Evolutionary conservation across 2,113 vertebrate species (phyloP), one percentile per base, ranked within the genome.

Genomic region (Puma concolor): DNA sequence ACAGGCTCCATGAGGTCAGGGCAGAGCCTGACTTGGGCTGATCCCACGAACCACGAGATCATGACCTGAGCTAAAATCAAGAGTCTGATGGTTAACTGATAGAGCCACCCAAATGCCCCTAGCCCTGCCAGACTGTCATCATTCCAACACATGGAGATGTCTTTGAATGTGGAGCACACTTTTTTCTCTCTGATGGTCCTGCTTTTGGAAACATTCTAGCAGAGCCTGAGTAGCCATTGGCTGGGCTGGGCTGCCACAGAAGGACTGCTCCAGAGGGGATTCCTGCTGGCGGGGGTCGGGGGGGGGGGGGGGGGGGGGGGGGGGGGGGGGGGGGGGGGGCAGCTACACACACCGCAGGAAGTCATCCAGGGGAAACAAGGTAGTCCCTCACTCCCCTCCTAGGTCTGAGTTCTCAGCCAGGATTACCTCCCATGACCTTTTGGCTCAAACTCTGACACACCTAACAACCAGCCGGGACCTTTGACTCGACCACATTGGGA

Each of bases 321-420:
- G 50, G 57, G 21, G 57, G 57, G 1, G 1, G 5, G 52, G 5
- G 31, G 31, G 60, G 6, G 38, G 54, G 7, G 44, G 50, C 25
- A 77, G 19, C 64, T 14, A 44, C 3, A 1, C 50, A 38, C 29
- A 67, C 8, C n/a, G 52, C 31, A 17, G 27, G 8, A 63, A n/a
- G 8, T 1, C 16, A 4, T 86, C 29, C 64, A 89, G 29, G 38
- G 72, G 13, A 88, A 84, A 50, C 21, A 23, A 23, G 4, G 38
- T 38, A 52, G 41, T 67, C 23, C 72, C 41, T 71, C 4, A 2
- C 31, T 87, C 48, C n/a, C 14, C 33, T 91, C 15, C 29, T 33
- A 81, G 88, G 93, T 41, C 38, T 74, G 44, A 92, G 13, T 27
- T 74, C 50, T 84, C 57, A 81, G 50, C 48, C 88, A 63, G 27